Conservation (phyloP, 1,140 invertebrate genomes). For the Drosophila lowei region DNA sequence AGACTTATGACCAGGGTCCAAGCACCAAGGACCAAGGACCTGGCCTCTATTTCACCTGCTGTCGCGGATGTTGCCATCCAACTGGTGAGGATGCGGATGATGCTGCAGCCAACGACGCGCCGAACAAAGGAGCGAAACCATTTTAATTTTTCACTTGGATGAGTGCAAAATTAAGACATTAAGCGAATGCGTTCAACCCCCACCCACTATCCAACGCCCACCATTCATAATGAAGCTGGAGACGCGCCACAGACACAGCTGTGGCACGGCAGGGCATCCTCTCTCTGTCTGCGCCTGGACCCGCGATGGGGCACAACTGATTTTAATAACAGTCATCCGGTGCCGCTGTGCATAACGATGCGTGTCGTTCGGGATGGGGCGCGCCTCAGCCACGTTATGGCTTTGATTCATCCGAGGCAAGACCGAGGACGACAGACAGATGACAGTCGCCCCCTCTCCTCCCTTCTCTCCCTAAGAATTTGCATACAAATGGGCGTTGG, state of each 20-base stretch:
- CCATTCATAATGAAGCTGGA: conserved; percentile 35
- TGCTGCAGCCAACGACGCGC: conserved; percentile 23
- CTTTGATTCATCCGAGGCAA: conserved; percentile 74
- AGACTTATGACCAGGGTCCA: conserved; percentile 57
- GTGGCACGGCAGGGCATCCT: conserved; percentile 29
- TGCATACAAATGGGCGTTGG: conserved; percentile 79
- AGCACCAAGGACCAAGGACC: conserved; percentile 6
- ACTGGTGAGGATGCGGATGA: not conserved
- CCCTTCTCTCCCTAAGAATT: conserved; percentile 25
- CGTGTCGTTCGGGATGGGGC: conserved; percentile 59
- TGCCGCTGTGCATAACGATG: conserved; percentile 81
- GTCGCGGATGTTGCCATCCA: conserved; percentile 49
- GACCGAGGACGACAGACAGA: conserved; percentile 28
- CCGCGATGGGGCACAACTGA: conserved; percentile 70
- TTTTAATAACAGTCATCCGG: conserved; percentile 82
- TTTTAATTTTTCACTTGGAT: conserved; percentile 83
- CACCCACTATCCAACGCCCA: not conserved
- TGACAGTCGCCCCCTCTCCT: conserved; percentile 26
- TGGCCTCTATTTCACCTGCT: conserved; percentile 64
- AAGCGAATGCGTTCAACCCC: conserved; percentile 68
- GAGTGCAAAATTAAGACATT: conserved; percentile 82
- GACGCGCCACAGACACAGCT: conserved; percentile 52
- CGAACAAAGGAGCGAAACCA: conserved; percentile 54
- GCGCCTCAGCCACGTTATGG: conserved; percentile 66
- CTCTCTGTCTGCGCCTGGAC: conserved; percentile 41